A percentile compares a stretch with the other conserved stretches of the same genome.
Conservation (phyloP, 2,888 invertebrate species). For the Lingula anatina region DNA sequence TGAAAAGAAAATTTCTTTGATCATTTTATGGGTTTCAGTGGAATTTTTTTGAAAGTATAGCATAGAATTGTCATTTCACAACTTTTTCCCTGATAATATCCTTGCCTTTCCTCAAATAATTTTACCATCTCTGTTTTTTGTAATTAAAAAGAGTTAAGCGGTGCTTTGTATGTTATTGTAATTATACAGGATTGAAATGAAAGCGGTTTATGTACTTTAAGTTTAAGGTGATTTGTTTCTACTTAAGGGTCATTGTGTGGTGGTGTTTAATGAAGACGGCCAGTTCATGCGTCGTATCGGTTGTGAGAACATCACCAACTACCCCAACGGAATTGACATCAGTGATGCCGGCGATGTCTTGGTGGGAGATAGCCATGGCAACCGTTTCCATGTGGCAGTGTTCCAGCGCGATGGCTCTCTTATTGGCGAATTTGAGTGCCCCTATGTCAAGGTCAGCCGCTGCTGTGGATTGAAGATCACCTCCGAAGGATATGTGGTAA, state of each 20-base stretch:
- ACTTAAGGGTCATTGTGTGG: slow-evolving; percentile 77
- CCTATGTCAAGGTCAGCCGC: slow-evolving; percentile 95
- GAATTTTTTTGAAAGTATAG: no score
- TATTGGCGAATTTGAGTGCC: slow-evolving; percentile 83
- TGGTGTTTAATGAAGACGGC: slow-evolving; percentile 86
- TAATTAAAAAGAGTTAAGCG: slow-evolving; percentile 8
- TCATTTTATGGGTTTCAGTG: no score
- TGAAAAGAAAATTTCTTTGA: no score
- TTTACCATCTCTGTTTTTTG: slow-evolving; percentile 28
- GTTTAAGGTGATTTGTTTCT: no score
- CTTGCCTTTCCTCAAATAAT: slow-evolving; percentile 19
- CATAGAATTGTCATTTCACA: no score
- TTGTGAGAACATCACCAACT: slow-evolving; percentile 91
- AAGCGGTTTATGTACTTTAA: no score
- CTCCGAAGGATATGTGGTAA: slow-evolving; percentile 83
- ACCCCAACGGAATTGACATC: slow-evolving; percentile 96
- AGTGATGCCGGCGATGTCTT: slow-evolving; percentile 94
- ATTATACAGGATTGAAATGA: no score
- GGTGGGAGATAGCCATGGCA: slow-evolving; percentile 95
- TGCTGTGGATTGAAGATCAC: slow-evolving; percentile 97
- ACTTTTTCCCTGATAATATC: no score
- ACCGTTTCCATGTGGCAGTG: slow-evolving; percentile 94
- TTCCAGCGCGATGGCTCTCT: slow-evolving; percentile 77
- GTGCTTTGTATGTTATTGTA: no score
- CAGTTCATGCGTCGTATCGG: slow-evolving; percentile 87